These are phyloP conservation scores for Oreochromis aureus DNA, from an alignment of 2,113 vertebrate species.

Conservation along the genomic window DNA sequence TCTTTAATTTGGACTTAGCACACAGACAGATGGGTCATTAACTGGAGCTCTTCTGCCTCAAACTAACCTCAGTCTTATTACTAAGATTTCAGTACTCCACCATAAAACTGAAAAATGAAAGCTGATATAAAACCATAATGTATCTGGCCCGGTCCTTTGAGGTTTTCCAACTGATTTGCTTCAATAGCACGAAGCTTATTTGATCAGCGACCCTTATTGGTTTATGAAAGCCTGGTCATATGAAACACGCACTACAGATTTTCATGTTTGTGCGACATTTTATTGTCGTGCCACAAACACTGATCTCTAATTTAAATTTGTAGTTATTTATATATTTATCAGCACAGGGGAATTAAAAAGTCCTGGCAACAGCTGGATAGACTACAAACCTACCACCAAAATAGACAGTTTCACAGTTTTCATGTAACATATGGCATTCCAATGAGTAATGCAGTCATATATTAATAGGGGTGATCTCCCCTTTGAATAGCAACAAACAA, in stretches of 20 bases:
- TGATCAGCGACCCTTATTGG: background rate
- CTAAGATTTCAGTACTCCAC: background rate
- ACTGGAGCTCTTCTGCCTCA: background rate
- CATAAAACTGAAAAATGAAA: conserved; percentile 19
- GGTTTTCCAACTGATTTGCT: conserved; percentile 3
- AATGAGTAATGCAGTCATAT: background rate
- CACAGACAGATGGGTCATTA: background rate
- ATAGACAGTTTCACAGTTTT: background rate
- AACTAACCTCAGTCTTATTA: background rate
- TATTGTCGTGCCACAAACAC: background rate
- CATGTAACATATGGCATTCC: background rate
- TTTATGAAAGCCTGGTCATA: background rate
- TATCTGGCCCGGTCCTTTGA: background rate
- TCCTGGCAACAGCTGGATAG: background rate
- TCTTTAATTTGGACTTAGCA: conserved; percentile 15
- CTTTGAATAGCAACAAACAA: background rate
- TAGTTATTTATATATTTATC: background rate
- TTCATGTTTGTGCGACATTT: background rate
- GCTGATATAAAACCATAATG: conserved; percentile 15
- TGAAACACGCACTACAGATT: background rate
- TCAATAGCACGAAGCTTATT: background rate
- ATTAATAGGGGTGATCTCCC: background rate
- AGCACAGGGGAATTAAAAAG: background rate
- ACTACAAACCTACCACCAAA: background rate
- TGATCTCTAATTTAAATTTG: background rate